These are phyloP conservation scores for Nannobrachium achirus DNA, from an alignment of 2,113 vertebrate genomes.

Conservation along the genomic window DNA sequence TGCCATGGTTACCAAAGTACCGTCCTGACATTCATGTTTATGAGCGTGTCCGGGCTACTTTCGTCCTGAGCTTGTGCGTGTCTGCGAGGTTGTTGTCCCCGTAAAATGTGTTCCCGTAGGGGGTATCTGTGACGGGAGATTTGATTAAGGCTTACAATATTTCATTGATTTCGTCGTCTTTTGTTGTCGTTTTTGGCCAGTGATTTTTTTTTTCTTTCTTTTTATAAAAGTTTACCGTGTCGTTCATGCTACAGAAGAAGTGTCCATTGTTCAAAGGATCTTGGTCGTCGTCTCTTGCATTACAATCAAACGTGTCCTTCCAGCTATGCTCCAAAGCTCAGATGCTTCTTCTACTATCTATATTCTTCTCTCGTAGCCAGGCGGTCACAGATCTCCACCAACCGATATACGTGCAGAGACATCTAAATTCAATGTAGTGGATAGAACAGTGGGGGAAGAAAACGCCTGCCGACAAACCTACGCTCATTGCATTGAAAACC, in stretches of 20 bases:
- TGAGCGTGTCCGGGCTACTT: constrained; percentile 28
- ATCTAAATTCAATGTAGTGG: no score
- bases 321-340: background rate
- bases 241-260: constrained; percentile 73
- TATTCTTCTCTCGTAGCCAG: no score
- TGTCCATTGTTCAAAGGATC: constrained; percentile 54
- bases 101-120: constrained; percentile 27
- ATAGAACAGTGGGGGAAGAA: no score
- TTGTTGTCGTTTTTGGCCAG: constrained; percentile 41
- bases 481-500: no score
- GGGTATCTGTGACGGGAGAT: constrained; percentile 41
- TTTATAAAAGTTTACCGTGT: constrained; percentile 61
- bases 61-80: no score
- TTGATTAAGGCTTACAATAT: constrained; percentile 71
- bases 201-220: constrained; percentile 41
- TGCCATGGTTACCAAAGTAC: no score
- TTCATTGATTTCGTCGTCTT: constrained; percentile 30
- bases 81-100: constrained; percentile 63
- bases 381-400: no score
- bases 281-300: no score
- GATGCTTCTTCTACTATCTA: background rate
- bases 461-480: no score
- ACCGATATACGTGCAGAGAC: no score
- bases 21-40: constrained; percentile 12
- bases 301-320: background rate